Conservation (phyloP, 1,140 invertebrate genomes). For the Telenomus remus region DNA sequence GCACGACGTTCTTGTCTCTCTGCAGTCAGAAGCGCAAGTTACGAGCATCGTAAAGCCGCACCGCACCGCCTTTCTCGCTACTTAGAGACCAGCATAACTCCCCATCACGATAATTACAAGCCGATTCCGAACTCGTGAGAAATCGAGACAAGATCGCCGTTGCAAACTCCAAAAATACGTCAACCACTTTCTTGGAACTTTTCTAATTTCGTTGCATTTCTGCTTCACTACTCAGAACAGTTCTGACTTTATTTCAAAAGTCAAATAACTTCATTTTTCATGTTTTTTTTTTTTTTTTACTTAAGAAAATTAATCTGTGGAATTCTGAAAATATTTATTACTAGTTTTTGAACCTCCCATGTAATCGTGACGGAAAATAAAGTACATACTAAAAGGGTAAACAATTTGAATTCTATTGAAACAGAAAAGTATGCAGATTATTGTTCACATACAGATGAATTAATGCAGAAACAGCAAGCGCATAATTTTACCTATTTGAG, state of each 20-base stretch:
- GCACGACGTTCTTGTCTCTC: slow-evolving; percentile 30
- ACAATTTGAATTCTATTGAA: not conserved
- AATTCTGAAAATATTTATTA: too few relatives aligned
- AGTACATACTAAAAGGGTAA: too few relatives aligned
- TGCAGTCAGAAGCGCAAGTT: slow-evolving; percentile 20
- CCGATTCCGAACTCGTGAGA: slow-evolving; percentile 36
- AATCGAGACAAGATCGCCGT: slow-evolving; percentile 19
- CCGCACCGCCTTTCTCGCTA: slow-evolving; percentile 24
- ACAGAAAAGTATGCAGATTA: slow-evolving; percentile 29
- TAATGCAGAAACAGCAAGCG: slow-evolving; percentile 47
- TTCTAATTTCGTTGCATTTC: slow-evolving; percentile 28
- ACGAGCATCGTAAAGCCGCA: slow-evolving; percentile 28
- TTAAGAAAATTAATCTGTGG: too few relatives aligned
- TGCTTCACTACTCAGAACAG: slow-evolving; percentile 5
- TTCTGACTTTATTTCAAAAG: too few relatives aligned
- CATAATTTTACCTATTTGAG: slow-evolving; percentile 59
- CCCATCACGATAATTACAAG: slow-evolving; percentile 36
- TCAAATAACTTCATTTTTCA: slow-evolving; percentile 15
- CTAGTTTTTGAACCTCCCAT: too few relatives aligned
- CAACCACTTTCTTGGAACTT: slow-evolving; percentile 35
- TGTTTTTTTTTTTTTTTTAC: too few relatives aligned
- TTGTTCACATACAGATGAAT: slow-evolving; percentile 29
- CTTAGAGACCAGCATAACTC: slow-evolving; percentile 37
- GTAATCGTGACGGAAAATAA: too few relatives aligned
- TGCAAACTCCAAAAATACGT: slow-evolving; percentile 11